Base-by-base conservation (phyloP, 92 coral and sea anemone species). In the Chrysogorgia sp. region DNA sequence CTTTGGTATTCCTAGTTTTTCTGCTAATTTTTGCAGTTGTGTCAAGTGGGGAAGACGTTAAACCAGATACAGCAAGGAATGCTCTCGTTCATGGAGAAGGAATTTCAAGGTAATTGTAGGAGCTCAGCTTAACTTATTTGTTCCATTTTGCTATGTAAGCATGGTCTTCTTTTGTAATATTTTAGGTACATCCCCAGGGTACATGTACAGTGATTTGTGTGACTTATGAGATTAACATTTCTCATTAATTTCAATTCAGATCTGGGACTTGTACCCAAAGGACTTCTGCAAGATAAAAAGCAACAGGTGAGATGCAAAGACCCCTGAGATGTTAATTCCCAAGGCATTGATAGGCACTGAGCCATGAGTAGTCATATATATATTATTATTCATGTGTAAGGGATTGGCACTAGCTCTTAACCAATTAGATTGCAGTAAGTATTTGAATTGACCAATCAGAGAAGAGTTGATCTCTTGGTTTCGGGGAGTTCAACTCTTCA, bases 41-140 rank as follows among this genome's bases (percentile, higher is more conserved):
- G 98, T 74, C 98, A 90, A 70, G 90, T 87, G 30, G 92, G 75
- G 13, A 83, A 82, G 15, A 88, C 97, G 7, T 69, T 94, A 17
- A 97, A 94, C 59, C 85, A 85, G 57, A 80, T 94, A 5, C 88
- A 94, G 52, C 92, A 91, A 40, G 93, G 88, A 31, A 94, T 94
- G 98, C 22, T 89, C 19, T n/a, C 75, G 0, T 83, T 91, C 24
- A 87, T 94, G 40, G 98, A 90, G 29, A 89, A 91, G 35, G 92
- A 85, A 67, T 77, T 94, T 56, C 64, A 72, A 72, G 79, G 79
- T 68, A 68, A 3, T 14, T 19, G 1, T 34, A 21, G 34, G 10
- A n/a, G n/a, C n/a, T n/a, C n/a, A n/a, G n/a, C n/a, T n/a, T n/a
- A n/a, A n/a, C n/a, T n/a, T n/a, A n/a, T n/a, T n/a, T n/a, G n/a